phyloP scores from a whole-genome alignment of 92 coral and sea anemone species.

The Parazoanthus swiftii region DNA sequence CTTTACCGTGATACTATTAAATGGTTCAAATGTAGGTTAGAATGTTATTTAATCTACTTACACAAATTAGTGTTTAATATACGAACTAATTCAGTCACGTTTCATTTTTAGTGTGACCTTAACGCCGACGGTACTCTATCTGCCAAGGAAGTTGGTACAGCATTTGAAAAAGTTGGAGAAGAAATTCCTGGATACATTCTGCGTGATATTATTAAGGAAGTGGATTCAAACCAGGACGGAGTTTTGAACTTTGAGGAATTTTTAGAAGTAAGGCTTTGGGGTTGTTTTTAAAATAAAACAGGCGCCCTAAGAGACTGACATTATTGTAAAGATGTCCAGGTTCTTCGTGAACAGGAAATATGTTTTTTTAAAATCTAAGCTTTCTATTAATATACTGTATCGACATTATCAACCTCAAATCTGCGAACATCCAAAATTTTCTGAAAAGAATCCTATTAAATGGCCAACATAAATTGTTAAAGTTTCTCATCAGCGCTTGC shows the following conservation, averaged over 20 bases:
- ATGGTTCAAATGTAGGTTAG: neutral
- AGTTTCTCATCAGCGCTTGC: too few species aligned
- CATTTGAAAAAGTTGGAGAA: slow-evolving; percentile 67
- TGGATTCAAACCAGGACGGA: slow-evolving; percentile 67
- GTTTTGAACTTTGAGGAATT: slow-evolving; percentile 82
- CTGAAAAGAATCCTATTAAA: too few species aligned
- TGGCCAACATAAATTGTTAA: too few species aligned
- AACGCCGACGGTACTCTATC: slow-evolving; percentile 76
- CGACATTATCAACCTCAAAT: too few species aligned
- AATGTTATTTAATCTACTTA: neutral
- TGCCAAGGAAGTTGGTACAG: slow-evolving; percentile 59
- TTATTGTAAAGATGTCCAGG: neutral
- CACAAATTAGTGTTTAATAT: too few species aligned
- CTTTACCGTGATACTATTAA: neutral
- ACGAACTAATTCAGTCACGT: neutral
- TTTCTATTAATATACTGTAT: too few species aligned
- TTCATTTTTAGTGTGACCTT: slow-evolving; percentile 62
- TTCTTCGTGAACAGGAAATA: too few species aligned
- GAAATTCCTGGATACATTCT: slow-evolving; percentile 83
- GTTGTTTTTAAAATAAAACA: neutral
- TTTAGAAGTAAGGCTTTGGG: slow-evolving; percentile 60
- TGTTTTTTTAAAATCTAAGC: too few species aligned
- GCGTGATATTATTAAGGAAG: slow-evolving; percentile 62
- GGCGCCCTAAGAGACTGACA: neutral
- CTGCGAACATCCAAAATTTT: too few species aligned